Evolutionary conservation across 2,113 vertebrate genomes (phyloP).

Genomic region (Marmota flaviventris): DNA sequence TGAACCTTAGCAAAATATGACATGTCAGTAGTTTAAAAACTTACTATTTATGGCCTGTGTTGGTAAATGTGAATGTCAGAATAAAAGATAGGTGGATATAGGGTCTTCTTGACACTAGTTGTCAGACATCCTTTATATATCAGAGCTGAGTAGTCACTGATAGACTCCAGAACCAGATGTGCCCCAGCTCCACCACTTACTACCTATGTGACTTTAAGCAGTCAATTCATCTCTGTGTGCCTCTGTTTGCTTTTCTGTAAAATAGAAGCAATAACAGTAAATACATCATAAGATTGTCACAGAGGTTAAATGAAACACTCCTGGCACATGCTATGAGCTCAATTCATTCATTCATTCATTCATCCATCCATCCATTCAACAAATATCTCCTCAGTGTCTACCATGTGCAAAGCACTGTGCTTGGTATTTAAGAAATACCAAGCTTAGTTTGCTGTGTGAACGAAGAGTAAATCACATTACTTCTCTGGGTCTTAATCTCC

Average conservation of each 20-base stretch:
- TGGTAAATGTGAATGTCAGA: slow-evolving; percentile 38
- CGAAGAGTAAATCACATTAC: neutral
- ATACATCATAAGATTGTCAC: neutral
- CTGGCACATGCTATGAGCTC: neutral
- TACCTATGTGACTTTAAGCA: neutral
- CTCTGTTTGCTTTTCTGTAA: slow-evolving; percentile 26
- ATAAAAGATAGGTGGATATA: neutral
- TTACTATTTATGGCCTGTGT: neutral
- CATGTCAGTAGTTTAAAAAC: neutral
- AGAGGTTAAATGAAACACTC: slow-evolving; percentile 10
- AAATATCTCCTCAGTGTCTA: neutral
- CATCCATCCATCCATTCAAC: neutral
- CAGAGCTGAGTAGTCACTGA: neutral
- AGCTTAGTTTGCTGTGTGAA: slow-evolving; percentile 1
- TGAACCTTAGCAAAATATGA: neutral
- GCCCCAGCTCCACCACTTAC: neutral
- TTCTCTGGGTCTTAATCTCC: slow-evolving; percentile 17
- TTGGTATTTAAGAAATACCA: neutral
- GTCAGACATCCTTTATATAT: neutral
- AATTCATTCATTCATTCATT: neutral
- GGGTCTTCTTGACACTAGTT: neutral
- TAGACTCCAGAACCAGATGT: neutral
- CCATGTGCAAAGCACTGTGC: neutral
- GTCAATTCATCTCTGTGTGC: neutral
- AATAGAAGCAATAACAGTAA: slow-evolving; percentile 2